These are phyloP conservation scores for Spialia ferax DNA, from an alignment of 2,888 invertebrate species.

Conservation along the genomic window DNA sequence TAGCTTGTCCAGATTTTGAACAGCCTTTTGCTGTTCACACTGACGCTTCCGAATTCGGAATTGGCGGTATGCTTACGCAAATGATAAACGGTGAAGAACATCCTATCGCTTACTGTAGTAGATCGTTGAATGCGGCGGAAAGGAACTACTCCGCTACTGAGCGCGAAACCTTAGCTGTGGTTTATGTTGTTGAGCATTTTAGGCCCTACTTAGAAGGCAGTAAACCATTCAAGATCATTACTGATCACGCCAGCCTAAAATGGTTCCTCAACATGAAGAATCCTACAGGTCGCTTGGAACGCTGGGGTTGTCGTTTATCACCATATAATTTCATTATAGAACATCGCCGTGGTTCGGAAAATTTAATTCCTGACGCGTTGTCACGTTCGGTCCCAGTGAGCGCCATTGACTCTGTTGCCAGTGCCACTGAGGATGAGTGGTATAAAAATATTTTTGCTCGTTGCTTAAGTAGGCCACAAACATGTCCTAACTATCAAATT, in stretches of 20 bases:
- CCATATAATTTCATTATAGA: not conserved
- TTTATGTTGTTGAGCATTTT: not conserved
- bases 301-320: not conserved
- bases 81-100: not conserved
- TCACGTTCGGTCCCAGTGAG: conserved; percentile 1
- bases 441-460: too few relatives aligned
- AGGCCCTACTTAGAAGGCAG: not conserved
- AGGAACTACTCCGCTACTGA: not conserved
- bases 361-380: not conserved
- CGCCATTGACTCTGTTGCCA: not conserved
- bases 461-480: not conserved
- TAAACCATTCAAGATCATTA: not conserved
- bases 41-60: not conserved
- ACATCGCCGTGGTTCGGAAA: conserved; percentile 1
- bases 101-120: not conserved
- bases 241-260: not conserved
- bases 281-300: not conserved
- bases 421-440: not conserved
- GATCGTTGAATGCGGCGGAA: not conserved
- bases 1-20: conserved; percentile 3
- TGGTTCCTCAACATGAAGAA: not conserved
- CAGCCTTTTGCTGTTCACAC: not conserved
- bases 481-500: not conserved
- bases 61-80: not conserved
- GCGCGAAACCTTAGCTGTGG: not conserved